These are phyloP conservation scores for Herpetotheres cachinnans DNA, from an alignment of 2,113 vertebrate genomes.

Conservation along the genomic window DNA sequence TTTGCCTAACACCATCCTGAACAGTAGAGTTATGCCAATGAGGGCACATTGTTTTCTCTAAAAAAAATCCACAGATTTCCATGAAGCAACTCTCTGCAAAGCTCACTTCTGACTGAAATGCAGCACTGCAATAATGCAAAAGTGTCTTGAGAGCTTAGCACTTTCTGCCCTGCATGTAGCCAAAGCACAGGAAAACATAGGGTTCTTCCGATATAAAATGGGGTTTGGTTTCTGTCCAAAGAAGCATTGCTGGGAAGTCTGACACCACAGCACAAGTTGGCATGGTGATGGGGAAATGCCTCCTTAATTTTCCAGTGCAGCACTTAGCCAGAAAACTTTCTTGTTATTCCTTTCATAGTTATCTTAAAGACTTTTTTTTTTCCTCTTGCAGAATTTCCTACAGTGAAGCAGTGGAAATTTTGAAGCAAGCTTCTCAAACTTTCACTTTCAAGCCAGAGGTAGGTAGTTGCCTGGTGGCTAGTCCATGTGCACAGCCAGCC, in stretches of 20 bases:
- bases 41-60: not conserved
- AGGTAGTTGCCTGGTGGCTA: not conserved
- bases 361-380: not conserved
- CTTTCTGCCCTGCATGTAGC: not conserved
- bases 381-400: slow-evolving; percentile 84
- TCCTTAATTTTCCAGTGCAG: slow-evolving; percentile 3
- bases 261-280: slow-evolving; percentile 31
- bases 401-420: slow-evolving; percentile 87
- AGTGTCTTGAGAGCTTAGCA: not conserved
- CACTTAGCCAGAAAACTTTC: not conserved
- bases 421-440: slow-evolving; percentile 76
- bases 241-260: slow-evolving; percentile 38
- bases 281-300: slow-evolving; percentile 22
- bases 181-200: not conserved
- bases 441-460: slow-evolving; percentile 88
- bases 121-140: not conserved
- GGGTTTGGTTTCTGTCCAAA: slow-evolving; percentile 17
- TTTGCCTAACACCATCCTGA: not conserved
- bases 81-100: not conserved
- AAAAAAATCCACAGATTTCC: not conserved
- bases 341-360: slow-evolving; percentile 21
- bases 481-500: not conserved
- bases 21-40: not conserved
- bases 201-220: slow-evolving; percentile 12
- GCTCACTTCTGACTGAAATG: not conserved